These are phyloP conservation scores for Rotaria socialis DNA, from an alignment of 2,888 invertebrate species.

Conservation along the genomic window DNA sequence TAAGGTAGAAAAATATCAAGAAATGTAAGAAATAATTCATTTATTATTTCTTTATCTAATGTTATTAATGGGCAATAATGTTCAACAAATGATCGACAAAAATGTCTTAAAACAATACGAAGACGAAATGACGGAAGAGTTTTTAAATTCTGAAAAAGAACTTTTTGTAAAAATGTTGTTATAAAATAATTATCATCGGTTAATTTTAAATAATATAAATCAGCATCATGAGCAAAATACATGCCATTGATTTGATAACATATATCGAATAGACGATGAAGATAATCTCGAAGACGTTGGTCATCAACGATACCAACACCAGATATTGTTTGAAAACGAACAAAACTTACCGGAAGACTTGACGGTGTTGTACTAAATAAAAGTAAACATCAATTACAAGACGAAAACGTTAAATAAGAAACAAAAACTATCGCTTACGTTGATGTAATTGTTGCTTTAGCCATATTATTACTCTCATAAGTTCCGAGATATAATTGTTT, in stretches of 20 bases:
- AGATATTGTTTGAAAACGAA: neutral
- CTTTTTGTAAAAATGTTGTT: conserved; percentile 2
- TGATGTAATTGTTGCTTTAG: conserved; percentile 27
- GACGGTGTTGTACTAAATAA: neutral
- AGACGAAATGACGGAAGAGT: conserved; percentile 26
- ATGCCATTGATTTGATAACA: conserved; percentile 12
- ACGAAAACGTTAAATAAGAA: too few species aligned
- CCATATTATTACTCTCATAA: conserved; percentile 31
- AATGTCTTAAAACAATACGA: conserved; percentile 25
- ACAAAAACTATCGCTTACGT: neutral
- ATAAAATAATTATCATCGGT: conserved; percentile 2
- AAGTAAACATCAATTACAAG: too few species aligned
- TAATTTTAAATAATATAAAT: conserved; percentile 10
- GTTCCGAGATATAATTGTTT: conserved; percentile 31
- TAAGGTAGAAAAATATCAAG: conserved; percentile 10
- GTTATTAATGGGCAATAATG: neutral
- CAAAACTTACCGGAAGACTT: neutral
- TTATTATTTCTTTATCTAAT: neutral
- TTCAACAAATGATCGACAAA: conserved; percentile 37
- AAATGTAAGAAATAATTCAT: conserved; percentile 33
- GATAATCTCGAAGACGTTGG: conserved; percentile 11
- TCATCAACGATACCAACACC: neutral
- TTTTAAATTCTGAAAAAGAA: conserved; percentile 35
- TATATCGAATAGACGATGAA: conserved; percentile 28
- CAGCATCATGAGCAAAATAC: neutral